Conservation (phyloP, 2,888 invertebrate species). For the Rambutsinella grinnellia region DNA sequence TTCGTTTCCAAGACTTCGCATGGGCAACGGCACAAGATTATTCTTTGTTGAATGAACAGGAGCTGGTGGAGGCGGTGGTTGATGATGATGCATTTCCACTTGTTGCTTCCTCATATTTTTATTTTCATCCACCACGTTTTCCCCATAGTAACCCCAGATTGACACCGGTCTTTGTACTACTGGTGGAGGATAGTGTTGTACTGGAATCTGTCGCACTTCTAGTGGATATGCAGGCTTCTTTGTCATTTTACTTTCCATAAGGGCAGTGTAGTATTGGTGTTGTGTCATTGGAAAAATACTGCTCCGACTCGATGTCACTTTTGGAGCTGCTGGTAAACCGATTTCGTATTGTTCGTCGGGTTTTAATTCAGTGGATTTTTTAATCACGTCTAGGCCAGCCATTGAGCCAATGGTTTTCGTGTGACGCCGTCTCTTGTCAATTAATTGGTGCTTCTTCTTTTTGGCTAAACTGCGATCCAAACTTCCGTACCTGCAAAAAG, state of each 20-base stretch:
- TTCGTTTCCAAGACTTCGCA: conserved; percentile 37
- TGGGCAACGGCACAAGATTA: conserved; percentile 41
- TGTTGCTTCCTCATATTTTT: conserved; percentile 40
- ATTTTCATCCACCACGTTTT: conserved; percentile 40
- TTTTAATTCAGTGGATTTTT: conserved; percentile 50
- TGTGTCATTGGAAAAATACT: conserved; percentile 50
- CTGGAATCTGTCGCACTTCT: conserved; percentile 16
- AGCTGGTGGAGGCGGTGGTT: not conserved
- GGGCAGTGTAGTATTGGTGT: conserved; percentile 43
- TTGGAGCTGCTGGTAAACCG: conserved; percentile 58
- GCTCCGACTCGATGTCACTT: conserved; percentile 24
- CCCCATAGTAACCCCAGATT: conserved; percentile 14
- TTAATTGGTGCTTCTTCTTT: conserved; percentile 54
- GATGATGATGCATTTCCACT: not conserved
- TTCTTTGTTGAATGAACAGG: conserved; percentile 4
- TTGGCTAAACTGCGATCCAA: conserved; percentile 71
- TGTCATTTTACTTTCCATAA: conserved; percentile 42
- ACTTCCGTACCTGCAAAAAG: conserved; percentile 73
- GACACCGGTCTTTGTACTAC: not conserved
- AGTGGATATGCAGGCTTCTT: conserved; percentile 32
- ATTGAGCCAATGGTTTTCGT: conserved; percentile 64
- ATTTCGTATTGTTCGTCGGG: conserved; percentile 65
- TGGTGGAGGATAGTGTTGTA: not conserved
- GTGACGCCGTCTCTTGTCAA: conserved; percentile 59
- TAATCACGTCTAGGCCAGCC: conserved; percentile 55